Base-by-base conservation (phyloP, 1,140 invertebrate genomes). In the Bombus balteatus region DNA sequence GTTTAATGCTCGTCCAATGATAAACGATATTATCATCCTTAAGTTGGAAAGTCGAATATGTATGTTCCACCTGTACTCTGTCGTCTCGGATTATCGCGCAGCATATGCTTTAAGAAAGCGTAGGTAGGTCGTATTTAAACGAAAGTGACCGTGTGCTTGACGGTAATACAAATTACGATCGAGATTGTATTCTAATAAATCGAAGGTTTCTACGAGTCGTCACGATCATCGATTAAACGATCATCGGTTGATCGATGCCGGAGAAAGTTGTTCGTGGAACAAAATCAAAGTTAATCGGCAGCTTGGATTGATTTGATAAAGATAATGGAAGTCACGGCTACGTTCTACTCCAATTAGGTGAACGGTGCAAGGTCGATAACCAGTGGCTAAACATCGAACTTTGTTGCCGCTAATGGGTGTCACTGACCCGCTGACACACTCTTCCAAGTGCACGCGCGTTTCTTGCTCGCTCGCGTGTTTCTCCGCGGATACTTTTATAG, bases 351-450 rank as follows among this genome's bases (percentile, higher is more conserved):
- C 41, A 80, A 80, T 80, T 80, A 89, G 89, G 85, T 86, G 85
- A 89, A 90, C 85, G 88, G 28, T 43, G 28, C 84, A 75, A 81
- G 79, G 79, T 72, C 71, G 87, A 76, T 82, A 88, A 88, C 88
- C 76, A 65, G 72, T 41, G 70, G 83, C 77, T 88, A 90, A 90
- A 86, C 84, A 90, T 89, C 91, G 87, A 91, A 92, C 90, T 89
- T 92, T 92, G 88, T 84, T 83, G 83, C 87, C 70, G 81, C 83
- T 92, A 91, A 91, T 92, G 86, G 87, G 88, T 93, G 93, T 92
- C 92, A 90, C 87, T 90, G 92, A 93, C 93, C 93, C 84, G 78
- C 88, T 93, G 92, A 92, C 93, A 93, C 92, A 93, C 92, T 87
- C 88, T 87, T 85, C 85, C 62, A 80, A 87, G 83, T 89, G 79